Evolutionary conservation across 2,113 vertebrate species (phyloP).

Genomic region (Uria aalge): DNA sequence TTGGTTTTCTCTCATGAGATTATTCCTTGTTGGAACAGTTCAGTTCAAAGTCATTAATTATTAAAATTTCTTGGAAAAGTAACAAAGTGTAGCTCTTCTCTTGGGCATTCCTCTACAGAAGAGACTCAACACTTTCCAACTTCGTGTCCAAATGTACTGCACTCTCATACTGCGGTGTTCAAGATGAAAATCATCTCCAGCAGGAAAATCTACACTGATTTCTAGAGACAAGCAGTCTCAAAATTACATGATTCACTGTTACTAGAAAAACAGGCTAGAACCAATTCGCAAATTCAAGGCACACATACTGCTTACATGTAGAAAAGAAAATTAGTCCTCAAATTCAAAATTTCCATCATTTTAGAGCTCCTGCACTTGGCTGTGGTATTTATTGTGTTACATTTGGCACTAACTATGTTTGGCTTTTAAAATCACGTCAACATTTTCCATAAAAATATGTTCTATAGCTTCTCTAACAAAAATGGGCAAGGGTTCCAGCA

Average conservation of each 20-base stretch:
- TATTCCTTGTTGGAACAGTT: background rate
- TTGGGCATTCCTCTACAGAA: background rate
- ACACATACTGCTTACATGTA: background rate
- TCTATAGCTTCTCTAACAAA: slow-evolving; percentile 1
- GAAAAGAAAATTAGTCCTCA: slow-evolving; percentile 11
- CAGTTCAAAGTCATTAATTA: background rate
- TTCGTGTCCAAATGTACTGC: background rate
- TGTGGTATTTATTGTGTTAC: slow-evolving; percentile 17
- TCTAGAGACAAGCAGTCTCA: background rate
- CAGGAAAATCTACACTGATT: background rate
- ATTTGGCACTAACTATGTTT: background rate
- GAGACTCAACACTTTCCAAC: background rate
- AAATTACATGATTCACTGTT: background rate
- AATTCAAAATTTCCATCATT: slow-evolving; percentile 19
- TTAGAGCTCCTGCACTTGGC: background rate
- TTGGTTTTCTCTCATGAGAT: background rate
- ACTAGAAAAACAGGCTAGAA: slow-evolving; percentile 28
- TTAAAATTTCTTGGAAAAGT: background rate
- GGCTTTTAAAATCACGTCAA: slow-evolving; percentile 29
- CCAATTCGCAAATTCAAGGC: background rate
- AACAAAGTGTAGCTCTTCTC: background rate
- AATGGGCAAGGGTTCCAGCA: background rate
- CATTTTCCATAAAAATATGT: slow-evolving; percentile 11
- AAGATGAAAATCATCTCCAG: background rate
- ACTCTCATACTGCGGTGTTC: background rate